Percentiles rank a stretch among this genome's conserved stretches.
Evolutionary conservation across 2,797 vertebrate species (phyloP).

Genomic region (Leucoraja ocellata): DNA sequence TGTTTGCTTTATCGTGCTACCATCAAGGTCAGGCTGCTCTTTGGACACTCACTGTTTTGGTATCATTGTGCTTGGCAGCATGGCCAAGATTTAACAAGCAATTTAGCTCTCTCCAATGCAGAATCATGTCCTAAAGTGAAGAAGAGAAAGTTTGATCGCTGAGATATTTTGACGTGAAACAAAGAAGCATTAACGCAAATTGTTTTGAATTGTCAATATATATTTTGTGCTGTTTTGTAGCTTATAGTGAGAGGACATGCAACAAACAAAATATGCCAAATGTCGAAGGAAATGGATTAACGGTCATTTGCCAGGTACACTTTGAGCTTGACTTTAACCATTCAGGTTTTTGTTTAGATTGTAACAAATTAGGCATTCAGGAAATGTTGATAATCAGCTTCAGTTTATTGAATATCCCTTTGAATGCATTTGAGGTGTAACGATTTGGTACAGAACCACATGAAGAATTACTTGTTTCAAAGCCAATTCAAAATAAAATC

Average conservation of each 20-base stretch:
- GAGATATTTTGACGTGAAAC: not conserved
- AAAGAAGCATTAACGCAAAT: not conserved
- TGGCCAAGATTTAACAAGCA: not conserved
- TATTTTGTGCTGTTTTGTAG: not conserved
- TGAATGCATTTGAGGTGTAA: no score
- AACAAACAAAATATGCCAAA: not conserved
- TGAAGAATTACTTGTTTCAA: not conserved
- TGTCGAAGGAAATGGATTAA: not conserved
- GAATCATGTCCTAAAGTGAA: not conserved
- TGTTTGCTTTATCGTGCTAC: not conserved
- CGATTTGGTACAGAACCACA: not conserved
- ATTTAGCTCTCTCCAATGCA: not conserved
- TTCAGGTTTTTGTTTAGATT: not conserved
- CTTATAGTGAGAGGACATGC: not conserved
- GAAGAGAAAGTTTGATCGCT: not conserved
- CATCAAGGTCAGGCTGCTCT: not conserved
- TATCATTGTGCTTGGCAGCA: not conserved
- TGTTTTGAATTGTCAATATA: not conserved
- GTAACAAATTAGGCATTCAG: not conserved
- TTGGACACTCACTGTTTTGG: not conserved
- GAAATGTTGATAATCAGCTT: not conserved
- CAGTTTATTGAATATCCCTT: not conserved
- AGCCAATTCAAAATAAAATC: not conserved
- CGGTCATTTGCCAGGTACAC: not conserved
- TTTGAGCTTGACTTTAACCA: not conserved